A percentile compares a stretch with the other conserved stretches of the same genome.
Conservation (phyloP, 2,888 invertebrate species). For the Pollenia labialis region DNA sequence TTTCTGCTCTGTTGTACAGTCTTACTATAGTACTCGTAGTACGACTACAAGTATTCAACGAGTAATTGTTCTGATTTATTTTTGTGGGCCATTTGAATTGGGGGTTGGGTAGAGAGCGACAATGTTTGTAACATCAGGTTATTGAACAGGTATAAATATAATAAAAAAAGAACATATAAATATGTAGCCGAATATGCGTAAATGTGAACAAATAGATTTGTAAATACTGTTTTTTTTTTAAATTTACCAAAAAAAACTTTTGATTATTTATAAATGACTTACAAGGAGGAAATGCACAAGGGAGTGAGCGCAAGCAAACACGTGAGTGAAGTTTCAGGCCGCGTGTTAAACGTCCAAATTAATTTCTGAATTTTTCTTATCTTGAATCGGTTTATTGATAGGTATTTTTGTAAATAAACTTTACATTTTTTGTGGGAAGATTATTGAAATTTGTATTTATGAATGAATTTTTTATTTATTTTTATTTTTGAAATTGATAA, state of each 20-base stretch:
- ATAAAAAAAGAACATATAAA: neutral
- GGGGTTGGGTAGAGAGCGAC: neutral
- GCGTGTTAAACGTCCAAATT: too few relatives aligned
- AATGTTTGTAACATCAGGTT: conserved; percentile 28
- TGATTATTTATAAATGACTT: too few relatives aligned
- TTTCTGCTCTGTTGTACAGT: conserved; percentile 53
- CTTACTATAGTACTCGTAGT: conserved; percentile 25
- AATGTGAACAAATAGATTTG: conserved; percentile 10
- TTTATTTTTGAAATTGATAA: too few relatives aligned
- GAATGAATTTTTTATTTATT: conserved; percentile 33
- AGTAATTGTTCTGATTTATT: conserved; percentile 54
- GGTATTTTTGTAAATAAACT: neutral
- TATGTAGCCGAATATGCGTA: neutral
- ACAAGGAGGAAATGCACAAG: neutral
- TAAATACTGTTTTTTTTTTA: neutral
- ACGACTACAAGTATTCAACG: conserved; percentile 17
- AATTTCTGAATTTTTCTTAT: conserved; percentile 17
- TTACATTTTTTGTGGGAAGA: conserved; percentile 13
- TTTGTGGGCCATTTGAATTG: conserved; percentile 7
- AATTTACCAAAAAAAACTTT: neutral
- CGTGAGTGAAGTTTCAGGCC: neutral
- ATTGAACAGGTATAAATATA: conserved; percentile 45
- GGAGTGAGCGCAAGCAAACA: neutral
- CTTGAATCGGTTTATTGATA: conserved; percentile 20
- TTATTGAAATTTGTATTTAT: conserved; percentile 37